Conservation (phyloP, 2,888 invertebrate genomes). For the Copidosoma aretas region DNA sequence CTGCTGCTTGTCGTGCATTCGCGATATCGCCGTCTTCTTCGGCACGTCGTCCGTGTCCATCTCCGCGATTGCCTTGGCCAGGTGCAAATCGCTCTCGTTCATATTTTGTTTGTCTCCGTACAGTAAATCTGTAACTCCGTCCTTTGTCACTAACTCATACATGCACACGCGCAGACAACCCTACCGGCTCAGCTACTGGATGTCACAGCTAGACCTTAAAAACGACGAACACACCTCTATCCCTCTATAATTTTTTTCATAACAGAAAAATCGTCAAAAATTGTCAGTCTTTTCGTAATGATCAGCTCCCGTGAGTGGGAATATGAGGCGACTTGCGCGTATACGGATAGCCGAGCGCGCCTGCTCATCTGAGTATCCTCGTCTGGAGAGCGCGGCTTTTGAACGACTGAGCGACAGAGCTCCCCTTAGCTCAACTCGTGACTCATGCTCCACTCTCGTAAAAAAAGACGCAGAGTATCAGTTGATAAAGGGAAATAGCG, state of each 20-base stretch:
- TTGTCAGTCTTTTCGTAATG: background rate
- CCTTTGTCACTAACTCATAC: too few species aligned
- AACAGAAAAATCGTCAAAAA: background rate
- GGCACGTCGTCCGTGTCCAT: conserved; percentile 45
- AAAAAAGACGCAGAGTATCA: too few species aligned
- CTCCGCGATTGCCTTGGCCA: conserved; percentile 74
- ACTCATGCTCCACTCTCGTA: too few species aligned
- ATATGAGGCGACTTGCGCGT: conserved; percentile 2
- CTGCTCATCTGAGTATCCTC: conserved; percentile 6
- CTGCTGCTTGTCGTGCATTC: conserved; percentile 72
- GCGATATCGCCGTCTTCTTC: conserved; percentile 70
- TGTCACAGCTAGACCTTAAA: too few species aligned
- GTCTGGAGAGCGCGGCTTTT: conserved; percentile 28
- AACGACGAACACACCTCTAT: too few species aligned
- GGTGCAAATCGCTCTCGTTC: conserved; percentile 77
- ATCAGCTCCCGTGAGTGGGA: background rate
- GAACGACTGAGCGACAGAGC: background rate
- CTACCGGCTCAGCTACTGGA: background rate
- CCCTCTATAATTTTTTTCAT: too few species aligned
- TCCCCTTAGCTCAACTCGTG: too few species aligned
- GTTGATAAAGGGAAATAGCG: too few species aligned
- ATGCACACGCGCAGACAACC: too few species aligned
- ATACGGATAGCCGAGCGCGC: background rate
- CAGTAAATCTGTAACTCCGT: too few species aligned
- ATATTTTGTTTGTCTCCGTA: conserved; percentile 58